A percentile compares a stretch with the other conserved stretches of the same genome.
These are phyloP conservation scores for Diplolepis rosae DNA, from an alignment of 2,888 invertebrate species.

Conservation along the genomic window DNA sequence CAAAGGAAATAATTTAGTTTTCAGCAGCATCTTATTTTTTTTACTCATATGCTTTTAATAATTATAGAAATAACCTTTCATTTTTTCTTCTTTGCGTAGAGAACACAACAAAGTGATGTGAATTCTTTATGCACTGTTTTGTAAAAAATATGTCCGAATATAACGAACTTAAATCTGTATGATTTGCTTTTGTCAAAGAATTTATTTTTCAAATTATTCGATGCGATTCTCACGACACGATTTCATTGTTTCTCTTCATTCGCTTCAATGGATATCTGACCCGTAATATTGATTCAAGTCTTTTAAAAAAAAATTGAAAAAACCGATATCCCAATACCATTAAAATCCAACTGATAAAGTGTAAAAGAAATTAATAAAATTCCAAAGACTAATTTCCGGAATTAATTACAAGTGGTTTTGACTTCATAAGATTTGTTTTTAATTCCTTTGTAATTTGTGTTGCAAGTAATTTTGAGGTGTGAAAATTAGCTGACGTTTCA, in stretches of 20 bases:
- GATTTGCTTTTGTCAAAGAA: not conserved
- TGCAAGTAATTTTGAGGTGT: no score
- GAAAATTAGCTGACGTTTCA: no score
- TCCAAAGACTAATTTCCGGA: no score
- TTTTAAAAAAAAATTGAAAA: slow-evolving; percentile 10
- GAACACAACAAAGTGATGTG: not conserved
- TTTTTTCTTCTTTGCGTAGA: no score
- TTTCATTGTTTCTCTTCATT: not conserved
- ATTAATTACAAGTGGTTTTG: no score
- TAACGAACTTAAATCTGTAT: not conserved
- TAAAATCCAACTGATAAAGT: no score
- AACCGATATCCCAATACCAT: slow-evolving; percentile 7
- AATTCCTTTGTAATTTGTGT: no score
- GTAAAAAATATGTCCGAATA: not conserved
- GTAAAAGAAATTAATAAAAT: no score
- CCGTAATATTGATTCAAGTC: slow-evolving; percentile 18
- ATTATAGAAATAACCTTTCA: no score
- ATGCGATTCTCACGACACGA: not conserved
- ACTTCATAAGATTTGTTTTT: no score
- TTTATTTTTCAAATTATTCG: not conserved
- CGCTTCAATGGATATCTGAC: not conserved
- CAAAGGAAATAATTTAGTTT: slow-evolving; percentile 62
- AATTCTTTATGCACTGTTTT: not conserved
- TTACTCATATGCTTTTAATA: not conserved
- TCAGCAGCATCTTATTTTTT: slow-evolving; percentile 24